A percentile compares a stretch with the other conserved stretches of the same genome.
phyloP scores from a whole-genome alignment of 2,888 invertebrate species.

The Uropetala carovei region DNA sequence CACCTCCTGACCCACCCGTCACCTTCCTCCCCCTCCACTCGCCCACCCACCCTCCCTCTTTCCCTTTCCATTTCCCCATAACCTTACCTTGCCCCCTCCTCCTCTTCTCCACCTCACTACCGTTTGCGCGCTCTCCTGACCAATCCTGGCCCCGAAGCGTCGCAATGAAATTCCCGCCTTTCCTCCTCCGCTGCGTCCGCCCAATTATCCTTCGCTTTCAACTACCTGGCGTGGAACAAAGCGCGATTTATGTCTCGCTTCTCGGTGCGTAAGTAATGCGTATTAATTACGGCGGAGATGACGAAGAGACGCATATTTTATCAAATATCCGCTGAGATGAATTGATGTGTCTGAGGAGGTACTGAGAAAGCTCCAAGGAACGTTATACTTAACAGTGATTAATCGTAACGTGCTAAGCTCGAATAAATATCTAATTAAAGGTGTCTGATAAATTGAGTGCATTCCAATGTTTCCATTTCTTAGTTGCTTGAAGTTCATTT shows the following conservation, averaged over 20 bases:
- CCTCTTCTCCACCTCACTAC: neutral
- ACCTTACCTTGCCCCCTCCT: neutral
- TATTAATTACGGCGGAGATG: no score
- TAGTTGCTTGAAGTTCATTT: no score
- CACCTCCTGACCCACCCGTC: neutral
- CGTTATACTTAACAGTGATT: no score
- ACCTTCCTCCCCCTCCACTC: neutral
- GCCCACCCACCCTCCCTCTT: no score
- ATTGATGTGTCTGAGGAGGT: no score
- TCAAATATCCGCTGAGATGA: no score
- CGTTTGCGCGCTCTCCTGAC: neutral
- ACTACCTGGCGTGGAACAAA: neutral
- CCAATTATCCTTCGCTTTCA: neutral
- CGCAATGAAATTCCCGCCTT: slow-evolving; percentile 13
- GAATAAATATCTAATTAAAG: no score
- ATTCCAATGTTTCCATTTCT: no score
- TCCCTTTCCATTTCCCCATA: neutral
- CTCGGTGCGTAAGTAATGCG: neutral
- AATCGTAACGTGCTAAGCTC: no score
- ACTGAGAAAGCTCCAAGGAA: no score
- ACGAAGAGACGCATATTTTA: no score
- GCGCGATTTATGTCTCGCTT: neutral
- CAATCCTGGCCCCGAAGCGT: neutral
- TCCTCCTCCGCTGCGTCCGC: neutral
- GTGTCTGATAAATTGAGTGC: no score